Evolutionary conservation across 2,888 invertebrate genomes (phyloP).

Genomic region (Colostygia pectinataria): DNA sequence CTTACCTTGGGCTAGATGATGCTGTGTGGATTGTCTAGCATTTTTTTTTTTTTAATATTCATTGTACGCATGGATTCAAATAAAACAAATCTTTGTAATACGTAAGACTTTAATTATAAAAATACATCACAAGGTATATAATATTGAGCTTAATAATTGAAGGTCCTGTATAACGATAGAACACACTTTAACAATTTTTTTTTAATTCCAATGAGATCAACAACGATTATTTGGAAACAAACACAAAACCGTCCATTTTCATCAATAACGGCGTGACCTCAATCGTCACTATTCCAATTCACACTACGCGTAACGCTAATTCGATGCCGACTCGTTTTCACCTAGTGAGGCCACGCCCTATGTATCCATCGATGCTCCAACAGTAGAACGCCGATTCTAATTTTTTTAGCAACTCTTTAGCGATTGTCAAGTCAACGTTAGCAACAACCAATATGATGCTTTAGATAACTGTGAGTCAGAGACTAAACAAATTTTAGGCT

Average conservation of each 20-base stretch:
- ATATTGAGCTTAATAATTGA: constrained; percentile 79
- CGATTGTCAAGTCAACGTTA: too few species aligned
- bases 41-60: not conserved
- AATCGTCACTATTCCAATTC: not conserved
- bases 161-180: constrained; percentile 75
- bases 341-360: too few species aligned
- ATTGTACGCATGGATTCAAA: not conserved
- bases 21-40: too few species aligned
- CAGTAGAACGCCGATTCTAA: too few species aligned
- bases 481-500: too few species aligned
- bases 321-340: too few species aligned
- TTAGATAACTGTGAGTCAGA: too few species aligned
- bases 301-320: too few species aligned
- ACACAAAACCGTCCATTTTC: constrained; percentile 12
- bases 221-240: constrained; percentile 33
- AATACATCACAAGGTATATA: constrained; percentile 79
- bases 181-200: constrained; percentile 71
- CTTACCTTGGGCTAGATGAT: too few species aligned
- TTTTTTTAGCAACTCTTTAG: too few species aligned
- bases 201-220: constrained; percentile 62
- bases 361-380: too few species aligned
- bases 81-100: constrained; percentile 38
- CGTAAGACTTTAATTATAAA: constrained; percentile 71
- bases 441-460: too few species aligned
- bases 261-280: not conserved